Evolutionary conservation across 1,140 invertebrate species (phyloP).

Genomic region (Lasaia peninsularis): DNA sequence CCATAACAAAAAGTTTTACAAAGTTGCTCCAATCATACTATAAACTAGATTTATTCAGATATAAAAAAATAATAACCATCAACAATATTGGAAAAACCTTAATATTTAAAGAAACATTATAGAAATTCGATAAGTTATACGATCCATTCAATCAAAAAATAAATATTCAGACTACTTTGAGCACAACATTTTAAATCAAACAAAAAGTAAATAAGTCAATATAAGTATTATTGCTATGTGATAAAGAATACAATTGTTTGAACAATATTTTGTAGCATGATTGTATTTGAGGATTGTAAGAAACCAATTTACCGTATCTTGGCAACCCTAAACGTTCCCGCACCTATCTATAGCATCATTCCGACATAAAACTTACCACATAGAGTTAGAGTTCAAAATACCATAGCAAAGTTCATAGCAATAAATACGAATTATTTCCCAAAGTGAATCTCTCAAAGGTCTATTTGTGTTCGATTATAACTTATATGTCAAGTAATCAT

Average conservation of each 20-base stretch:
- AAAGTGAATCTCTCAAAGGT: conserved; percentile 38
- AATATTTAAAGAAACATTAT: no score
- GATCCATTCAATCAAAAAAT: no score
- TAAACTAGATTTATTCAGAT: no score
- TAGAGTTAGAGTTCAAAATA: not conserved
- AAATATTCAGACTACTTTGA: not conserved
- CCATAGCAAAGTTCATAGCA: not conserved
- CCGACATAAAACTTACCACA: not conserved
- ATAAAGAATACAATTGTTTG: conserved; percentile 5
- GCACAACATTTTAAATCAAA: not conserved
- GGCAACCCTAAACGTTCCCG: conserved; percentile 38
- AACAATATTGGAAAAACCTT: no score
- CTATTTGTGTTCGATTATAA: conserved; percentile 32
- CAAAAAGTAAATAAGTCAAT: conserved; percentile 6
- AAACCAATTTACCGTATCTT: conserved; percentile 38
- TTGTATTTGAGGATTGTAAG: not conserved
- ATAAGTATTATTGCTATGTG: conserved; percentile 3
- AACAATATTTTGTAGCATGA: conserved; percentile 5
- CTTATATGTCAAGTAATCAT: not conserved
- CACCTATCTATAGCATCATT: conserved; percentile 29
- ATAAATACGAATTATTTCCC: conserved; percentile 36
- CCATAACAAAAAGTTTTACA: no score
- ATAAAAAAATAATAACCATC: no score
- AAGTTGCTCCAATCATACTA: no score
- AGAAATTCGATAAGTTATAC: no score